phyloP scores from a whole-genome alignment of 2,888 invertebrate genomes.

The Eupelmus urozonus region DNA sequence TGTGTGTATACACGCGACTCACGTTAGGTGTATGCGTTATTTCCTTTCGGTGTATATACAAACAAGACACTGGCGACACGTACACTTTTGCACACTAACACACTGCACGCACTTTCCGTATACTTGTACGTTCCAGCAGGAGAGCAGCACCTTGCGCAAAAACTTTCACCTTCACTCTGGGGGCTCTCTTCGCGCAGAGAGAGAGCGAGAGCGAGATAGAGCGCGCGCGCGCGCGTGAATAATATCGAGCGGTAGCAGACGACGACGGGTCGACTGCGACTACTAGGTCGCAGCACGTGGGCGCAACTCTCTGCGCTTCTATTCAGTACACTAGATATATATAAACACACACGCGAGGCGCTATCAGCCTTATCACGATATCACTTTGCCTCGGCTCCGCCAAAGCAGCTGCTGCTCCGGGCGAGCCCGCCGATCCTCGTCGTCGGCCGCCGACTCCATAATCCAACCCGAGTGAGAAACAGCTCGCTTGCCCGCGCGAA shows the following conservation, averaged over 20 bases:
- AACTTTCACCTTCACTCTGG: constrained; percentile 40
- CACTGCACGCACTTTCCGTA: neutral
- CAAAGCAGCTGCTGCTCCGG: no score
- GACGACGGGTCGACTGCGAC: neutral
- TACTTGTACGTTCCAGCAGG: neutral
- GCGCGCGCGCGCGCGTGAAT: neutral
- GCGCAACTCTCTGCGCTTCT: no score
- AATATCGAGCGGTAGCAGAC: constrained; percentile 31
- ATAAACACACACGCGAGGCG: no score
- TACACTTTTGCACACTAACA: neutral
- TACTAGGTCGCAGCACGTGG: constrained; percentile 10
- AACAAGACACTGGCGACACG: no score
- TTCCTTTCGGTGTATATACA: no score
- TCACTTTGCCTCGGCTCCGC: no score
- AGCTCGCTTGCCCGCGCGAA: constrained; percentile 57
- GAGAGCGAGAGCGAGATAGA: no score
- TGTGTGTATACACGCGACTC: no score
- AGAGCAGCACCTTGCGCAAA: constrained; percentile 49
- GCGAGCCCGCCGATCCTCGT: neutral
- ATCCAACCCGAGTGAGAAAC: no score
- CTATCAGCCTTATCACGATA: no score
- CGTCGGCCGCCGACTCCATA: constrained; percentile 26
- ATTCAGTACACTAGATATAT: no score
- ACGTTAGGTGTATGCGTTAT: no score
- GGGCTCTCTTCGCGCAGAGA: neutral